Evolutionary conservation across 2,113 vertebrate genomes (phyloP), one percentile per base, ranked within the genome.

Genomic region (Bubo scandiacus): DNA sequence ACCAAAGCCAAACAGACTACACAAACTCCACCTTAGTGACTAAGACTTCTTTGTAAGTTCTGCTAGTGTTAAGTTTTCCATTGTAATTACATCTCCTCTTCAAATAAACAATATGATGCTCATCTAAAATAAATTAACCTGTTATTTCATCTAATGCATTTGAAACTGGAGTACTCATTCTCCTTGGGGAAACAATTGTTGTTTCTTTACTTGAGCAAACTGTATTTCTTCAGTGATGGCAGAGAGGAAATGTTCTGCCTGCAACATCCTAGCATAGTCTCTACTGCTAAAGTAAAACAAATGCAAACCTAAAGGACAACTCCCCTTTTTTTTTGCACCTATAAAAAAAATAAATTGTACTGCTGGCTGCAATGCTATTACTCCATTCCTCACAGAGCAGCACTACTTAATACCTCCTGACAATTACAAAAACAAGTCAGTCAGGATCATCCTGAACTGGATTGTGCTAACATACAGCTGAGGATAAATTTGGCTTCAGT

Each of bases 71-170:
- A 91, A 87, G 57, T 67, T 92, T 97, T 94, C 88, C 84, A 94
- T 49, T 95, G 68, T 74, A 97, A 94, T 97, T 92, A 96, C 32
- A 57, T 82, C 34, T 96, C 23, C 36, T 84, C 65, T 94, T 94
- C 91, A 95, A 94, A 95, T 79, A 94, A 95, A 93, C 80, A 95
- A 88, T 95, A 92, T 91, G 86, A 91, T 92, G 86, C 61, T 92
- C 89, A 94, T 97, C 80, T 95, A 80, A 97, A 97, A 97, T 77
- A 94, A 96, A 97, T 96, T 96, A 94, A 96, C 54, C 72, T 89
- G 80, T 79, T 93, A 88, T 92, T 96, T 95, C 34, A 67, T 79
- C 30, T 81, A 84, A 75, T 51, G 36, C 49, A 78, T 84, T 94
- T 95, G 86, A 71, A 92, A 81, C 77, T 61, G 57, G 54, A 79